Evolutionary conservation across 1,140 invertebrate genomes (phyloP).

Genomic region (Parasteatoda tepidariorum): DNA sequence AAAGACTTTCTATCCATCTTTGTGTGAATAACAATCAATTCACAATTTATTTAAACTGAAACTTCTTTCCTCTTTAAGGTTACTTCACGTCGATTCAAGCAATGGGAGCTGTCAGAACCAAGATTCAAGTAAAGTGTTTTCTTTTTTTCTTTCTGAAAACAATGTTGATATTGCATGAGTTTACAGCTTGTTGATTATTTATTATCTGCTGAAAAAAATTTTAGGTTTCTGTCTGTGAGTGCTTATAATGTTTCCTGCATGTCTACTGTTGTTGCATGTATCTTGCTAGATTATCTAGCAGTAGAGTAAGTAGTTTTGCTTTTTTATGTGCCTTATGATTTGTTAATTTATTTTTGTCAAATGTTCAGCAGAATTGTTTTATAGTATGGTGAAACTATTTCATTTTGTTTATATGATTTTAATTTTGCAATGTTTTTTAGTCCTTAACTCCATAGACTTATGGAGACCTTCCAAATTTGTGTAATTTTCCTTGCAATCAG

Average conservation of each 20-base stretch:
- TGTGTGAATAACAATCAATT: too few species aligned
- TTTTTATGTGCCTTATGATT: conserved; percentile 9
- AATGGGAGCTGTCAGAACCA: conserved; percentile 71
- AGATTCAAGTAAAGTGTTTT: conserved; percentile 70
- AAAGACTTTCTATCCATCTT: too few species aligned
- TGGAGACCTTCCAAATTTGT: too few species aligned
- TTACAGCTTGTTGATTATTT: background rate
- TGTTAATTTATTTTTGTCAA: conserved; percentile 4
- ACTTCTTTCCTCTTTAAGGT: conserved; percentile 67
- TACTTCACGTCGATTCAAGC: conserved; percentile 71
- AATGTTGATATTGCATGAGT: background rate
- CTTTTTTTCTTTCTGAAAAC: background rate
- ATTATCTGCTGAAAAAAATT: conserved; percentile 18
- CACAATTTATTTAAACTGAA: too few species aligned
- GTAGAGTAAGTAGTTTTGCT: conserved; percentile 50
- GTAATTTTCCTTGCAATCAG: too few species aligned
- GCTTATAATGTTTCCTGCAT: conserved; percentile 32
- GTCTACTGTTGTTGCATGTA: conserved; percentile 20
- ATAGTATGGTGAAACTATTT: too few species aligned
- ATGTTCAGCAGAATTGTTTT: background rate
- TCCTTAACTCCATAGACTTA: too few species aligned
- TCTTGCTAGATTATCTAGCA: conserved; percentile 28
- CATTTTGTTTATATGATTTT: too few species aligned
- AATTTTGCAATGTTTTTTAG: too few species aligned
- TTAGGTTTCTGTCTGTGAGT: conserved; percentile 42